phyloP scores from a whole-genome alignment of 2,888 invertebrate species.

The Opisthograptis luteolata region DNA sequence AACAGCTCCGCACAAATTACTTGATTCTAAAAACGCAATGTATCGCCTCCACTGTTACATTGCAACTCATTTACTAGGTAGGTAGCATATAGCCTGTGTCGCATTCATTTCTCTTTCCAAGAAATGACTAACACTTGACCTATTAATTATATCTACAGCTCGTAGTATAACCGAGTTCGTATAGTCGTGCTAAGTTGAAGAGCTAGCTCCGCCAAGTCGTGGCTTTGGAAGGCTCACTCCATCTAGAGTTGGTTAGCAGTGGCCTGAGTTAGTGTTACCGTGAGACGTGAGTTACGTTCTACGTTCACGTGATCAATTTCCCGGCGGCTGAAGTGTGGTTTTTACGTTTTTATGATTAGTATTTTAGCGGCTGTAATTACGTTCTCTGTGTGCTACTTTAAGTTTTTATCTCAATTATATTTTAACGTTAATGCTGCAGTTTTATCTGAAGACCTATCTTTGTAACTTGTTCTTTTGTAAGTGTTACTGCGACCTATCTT shows the following conservation, averaged over 20 bases:
- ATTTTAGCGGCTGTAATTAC: constrained; percentile 3
- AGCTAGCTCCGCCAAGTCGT: not conserved
- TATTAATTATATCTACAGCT: not conserved
- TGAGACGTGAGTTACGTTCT: constrained; percentile 6
- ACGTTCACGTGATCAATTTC: not conserved
- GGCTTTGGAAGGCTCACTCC: not conserved
- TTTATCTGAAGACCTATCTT: constrained; percentile 10
- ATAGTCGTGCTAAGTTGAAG: not conserved
- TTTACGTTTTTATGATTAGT: constrained; percentile 2
- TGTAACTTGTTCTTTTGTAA: not conserved
- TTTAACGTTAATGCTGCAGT: constrained; percentile 2
- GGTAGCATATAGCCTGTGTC: not conserved
- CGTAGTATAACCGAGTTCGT: not conserved
- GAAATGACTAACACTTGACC: not conserved
- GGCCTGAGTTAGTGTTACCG: constrained; percentile 9
- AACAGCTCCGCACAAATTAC: not conserved
- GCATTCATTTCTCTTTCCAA: not conserved
- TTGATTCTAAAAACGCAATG: not conserved
- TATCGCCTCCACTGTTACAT: constrained; percentile 1
- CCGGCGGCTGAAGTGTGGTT: not conserved
- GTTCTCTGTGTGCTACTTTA: not conserved
- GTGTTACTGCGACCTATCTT: not conserved
- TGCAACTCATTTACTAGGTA: not conserved
- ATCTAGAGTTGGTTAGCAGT: not conserved
- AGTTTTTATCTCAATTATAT: constrained; percentile 10